Evolutionary conservation across 2,888 invertebrate species (phyloP), one percentile per base, ranked within the genome.

Genomic region (Coecobrya sp.): DNA sequence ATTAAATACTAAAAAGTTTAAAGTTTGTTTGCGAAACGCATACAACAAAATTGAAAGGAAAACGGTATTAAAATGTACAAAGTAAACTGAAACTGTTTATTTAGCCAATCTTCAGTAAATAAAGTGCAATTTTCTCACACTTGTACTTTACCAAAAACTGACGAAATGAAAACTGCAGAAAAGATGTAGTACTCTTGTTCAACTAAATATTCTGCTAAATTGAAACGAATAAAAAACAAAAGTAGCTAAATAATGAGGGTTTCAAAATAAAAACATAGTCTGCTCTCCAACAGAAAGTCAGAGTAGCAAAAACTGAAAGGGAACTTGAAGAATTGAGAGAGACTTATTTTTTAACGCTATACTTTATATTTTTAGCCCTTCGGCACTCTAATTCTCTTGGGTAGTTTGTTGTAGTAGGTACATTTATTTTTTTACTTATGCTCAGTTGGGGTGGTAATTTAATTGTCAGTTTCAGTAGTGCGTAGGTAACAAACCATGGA

Each of bases 401-500:
- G 49, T 49, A 49, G 49, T n/a, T n/a, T n/a, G 49, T 49, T 59
- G 13, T 19, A 59, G n/a, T 59, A 59, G 5, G 22, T 59, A 19
- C 1, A 59, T 59, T 19, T 59, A n/a, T 59, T 59, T 22, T 59
- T 59, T 19, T 59, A 59, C 1, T 59, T 19, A 19, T 59, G 22
- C 19, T 30, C 25, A 30, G 27, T 30, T 68, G 62, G 22, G 7
- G 22, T 68, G 68, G 5, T 30, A 68, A 68, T 68, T 30, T 68
- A 68, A 68, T 68, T 68, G 68, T 68, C 68, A 68, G 27, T 27
- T 55, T 13, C 7, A 65, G 65, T 65, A n/a, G n/a, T 55, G 68
- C 30, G 45, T 49, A 76, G 76, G 49, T 25, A 59, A 59, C 55
- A 81, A 81, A 81, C 81, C 81, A 59, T 81, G 81, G 36, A 59